phyloP scores from a whole-genome alignment of 2,113 vertebrate species.

The Eptesicus fuscus region DNA sequence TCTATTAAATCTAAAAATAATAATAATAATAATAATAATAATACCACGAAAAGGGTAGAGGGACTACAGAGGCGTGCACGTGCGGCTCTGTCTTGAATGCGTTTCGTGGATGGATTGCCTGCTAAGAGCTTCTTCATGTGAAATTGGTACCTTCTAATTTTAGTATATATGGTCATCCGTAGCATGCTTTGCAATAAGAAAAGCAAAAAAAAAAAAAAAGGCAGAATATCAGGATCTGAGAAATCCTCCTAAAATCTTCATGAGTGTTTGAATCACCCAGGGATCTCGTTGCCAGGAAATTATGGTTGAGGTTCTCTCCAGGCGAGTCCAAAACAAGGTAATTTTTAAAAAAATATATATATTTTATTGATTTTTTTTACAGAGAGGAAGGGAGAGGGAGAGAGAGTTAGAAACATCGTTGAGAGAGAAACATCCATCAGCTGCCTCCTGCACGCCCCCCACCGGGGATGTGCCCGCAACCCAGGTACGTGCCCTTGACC shows the following conservation, averaged over 20 bases:
- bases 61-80: rapidly evolving
- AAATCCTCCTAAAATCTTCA: rapidly evolving
- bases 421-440: too few relatives aligned
- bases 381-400: too few relatives aligned
- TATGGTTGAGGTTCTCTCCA: rapidly evolving
- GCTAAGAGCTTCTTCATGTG: neutral
- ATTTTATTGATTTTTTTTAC: too few relatives aligned
- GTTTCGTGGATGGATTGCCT: rapidly evolving
- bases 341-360: neutral
- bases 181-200: rapidly evolving
- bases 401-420: too few relatives aligned
- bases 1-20: neutral
- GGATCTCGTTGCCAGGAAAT: rapidly evolving
- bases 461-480: too few relatives aligned
- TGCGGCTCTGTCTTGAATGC: neutral
- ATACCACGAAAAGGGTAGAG: neutral
- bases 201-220: too few relatives aligned
- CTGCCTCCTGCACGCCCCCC: too few relatives aligned
- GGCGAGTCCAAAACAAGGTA: rapidly evolving
- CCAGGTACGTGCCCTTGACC: too few relatives aligned
- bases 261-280: rapidly evolving
- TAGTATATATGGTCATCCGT: rapidly evolving
- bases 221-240: neutral
- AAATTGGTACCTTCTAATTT: neutral
- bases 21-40: too few relatives aligned